These are phyloP conservation scores for Erebia ligea DNA, from an alignment of 2,888 invertebrate genomes.

Conservation along the genomic window DNA sequence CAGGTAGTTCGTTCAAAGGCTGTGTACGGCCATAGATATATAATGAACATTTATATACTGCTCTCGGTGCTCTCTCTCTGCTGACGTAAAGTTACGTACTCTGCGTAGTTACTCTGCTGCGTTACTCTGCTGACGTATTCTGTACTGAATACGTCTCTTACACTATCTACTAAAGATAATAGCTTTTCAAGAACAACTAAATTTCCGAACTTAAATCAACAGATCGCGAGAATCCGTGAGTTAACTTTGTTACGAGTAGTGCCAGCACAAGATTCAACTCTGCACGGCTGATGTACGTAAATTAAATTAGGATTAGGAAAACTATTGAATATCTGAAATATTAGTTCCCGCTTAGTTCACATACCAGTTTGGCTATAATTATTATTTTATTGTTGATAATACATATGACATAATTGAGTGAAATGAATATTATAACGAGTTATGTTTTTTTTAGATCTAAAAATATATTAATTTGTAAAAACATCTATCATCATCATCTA, in stretches of 20 bases:
- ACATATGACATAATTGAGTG: neutral
- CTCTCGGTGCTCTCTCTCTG: no score
- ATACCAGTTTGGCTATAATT: neutral
- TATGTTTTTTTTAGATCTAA: neutral
- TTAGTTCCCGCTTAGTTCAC: neutral
- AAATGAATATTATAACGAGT: neutral
- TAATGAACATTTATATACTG: neutral
- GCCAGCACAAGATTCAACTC: conserved; percentile 10
- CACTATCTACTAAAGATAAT: conserved; percentile 10
- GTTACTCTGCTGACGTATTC: no score
- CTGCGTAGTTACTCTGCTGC: no score
- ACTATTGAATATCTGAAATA: conserved; percentile 2
- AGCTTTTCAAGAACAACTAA: conserved; percentile 16
- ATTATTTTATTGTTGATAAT: neutral
- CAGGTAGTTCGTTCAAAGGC: no score
- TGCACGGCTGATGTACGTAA: neutral
- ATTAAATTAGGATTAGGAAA: conserved; percentile 2
- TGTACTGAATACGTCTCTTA: conserved; percentile 8
- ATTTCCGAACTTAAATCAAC: conserved; percentile 19
- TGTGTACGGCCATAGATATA: neutral
- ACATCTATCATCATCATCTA: no score
- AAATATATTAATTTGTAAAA: neutral
- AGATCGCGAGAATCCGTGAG: conserved; percentile 8
- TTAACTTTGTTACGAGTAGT: conserved; percentile 19
- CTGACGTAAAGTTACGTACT: no score